Percentiles rank a stretch among this genome's conserved stretches.
phyloP scores from a whole-genome alignment of 2,888 invertebrate species.

The Parnassius glacialis region DNA sequence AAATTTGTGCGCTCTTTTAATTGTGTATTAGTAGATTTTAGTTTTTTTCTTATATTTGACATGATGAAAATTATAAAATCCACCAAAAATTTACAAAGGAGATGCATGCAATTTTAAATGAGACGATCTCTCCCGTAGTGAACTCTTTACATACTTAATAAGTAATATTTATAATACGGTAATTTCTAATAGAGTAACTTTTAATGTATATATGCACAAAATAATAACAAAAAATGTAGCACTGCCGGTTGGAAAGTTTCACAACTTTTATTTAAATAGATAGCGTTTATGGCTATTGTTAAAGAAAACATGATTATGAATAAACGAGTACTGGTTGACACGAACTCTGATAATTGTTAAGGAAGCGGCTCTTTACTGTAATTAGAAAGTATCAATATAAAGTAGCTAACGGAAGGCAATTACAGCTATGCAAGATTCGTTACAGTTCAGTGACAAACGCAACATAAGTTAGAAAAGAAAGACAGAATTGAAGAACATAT shows the following conservation, averaged over 20 bases:
- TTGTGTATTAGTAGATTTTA: no score
- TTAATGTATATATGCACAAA: not conserved
- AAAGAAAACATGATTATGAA: not conserved
- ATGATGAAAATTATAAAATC: no score
- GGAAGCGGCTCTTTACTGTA: conserved; percentile 13
- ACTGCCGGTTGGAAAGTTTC: conserved; percentile 10
- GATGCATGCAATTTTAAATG: no score
- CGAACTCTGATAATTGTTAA: conserved; percentile 11
- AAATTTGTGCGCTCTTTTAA: no score
- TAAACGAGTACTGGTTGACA: conserved; percentile 1
- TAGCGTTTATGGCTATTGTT: not conserved
- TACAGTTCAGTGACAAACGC: no score
- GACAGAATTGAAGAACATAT: no score
- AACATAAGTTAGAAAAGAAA: no score
- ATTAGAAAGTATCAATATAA: conserved; percentile 24
- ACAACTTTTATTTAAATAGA: conserved; percentile 14
- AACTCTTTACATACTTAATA: not conserved
- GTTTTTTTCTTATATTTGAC: no score
- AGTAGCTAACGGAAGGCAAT: not conserved
- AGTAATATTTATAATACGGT: not conserved
- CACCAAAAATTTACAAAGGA: no score
- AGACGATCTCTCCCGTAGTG: no score
- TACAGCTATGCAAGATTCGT: no score
- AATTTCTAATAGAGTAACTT: not conserved
- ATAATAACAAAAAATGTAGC: conserved; percentile 8